Evolutionary conservation across 2,888 invertebrate species (phyloP), one percentile per base, ranked within the genome.

Genomic region (Tuta absoluta): DNA sequence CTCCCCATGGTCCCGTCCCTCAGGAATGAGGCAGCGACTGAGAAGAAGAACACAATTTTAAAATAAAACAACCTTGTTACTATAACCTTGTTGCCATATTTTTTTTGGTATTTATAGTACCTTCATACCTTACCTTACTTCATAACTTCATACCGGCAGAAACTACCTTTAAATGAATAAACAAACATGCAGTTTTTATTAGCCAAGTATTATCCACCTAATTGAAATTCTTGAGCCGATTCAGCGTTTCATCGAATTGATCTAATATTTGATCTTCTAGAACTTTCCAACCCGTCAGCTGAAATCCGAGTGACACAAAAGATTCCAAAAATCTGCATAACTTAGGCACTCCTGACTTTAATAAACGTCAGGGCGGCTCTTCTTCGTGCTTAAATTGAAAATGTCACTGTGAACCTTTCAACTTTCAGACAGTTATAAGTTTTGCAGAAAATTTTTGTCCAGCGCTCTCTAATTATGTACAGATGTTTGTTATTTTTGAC

Each of bases 311-410:
- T 51, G 51, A 23, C 51, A 51, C 51, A 5, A 51, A 51, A 23
- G 51, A 51, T 51, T 51, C 51, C 51, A 51, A 51, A 51, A 51
- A 51, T 51, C 19, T 51, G 51, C 51, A 51, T 51, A 51, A 51
- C 51, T 51, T 23, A 45, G 45, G 45, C 23, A 51, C 51, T 51
- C 51, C 51, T 19, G 51, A 51, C 23, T 51, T 51, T 51, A 51
- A 51, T 51, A 51, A 51, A 51, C 51, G 51, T 51, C 51, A 51
- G 12, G 51, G 12, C 51, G 12, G 23, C 45, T 45, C 45, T 17
- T 17, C 17, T 49, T 49, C 45, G 17, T 49, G 49, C 49, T 51
- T 17, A 51, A 51, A 51, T 51, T 51, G 19, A 23, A 51, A 51
- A 19, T 51, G 51, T 51, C 51, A 51, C 21, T 21, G 23, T 12